A percentile compares a stretch with the other conserved stretches of the same genome.
Conservation (phyloP, 2,888 invertebrate genomes). For the Acleris literana region DNA sequence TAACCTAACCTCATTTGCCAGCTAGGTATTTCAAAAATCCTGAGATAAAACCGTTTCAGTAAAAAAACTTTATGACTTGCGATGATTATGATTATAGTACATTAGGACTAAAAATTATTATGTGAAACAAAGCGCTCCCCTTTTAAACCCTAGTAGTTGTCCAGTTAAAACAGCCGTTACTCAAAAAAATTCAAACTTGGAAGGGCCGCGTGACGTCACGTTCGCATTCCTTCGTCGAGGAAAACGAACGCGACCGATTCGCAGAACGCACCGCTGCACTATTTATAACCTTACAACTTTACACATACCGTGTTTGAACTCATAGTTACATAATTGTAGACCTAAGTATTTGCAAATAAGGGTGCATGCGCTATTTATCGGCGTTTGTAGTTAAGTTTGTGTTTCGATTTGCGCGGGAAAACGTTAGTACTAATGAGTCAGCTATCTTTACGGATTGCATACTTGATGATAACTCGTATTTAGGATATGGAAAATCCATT, state of each 20-base stretch:
- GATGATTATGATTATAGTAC: too few species aligned
- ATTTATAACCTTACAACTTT: slow-evolving; percentile 63
- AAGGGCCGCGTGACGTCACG: slow-evolving; percentile 70
- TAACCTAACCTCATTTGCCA: too few species aligned
- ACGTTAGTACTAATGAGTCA: slow-evolving; percentile 14
- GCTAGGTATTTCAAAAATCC: too few species aligned
- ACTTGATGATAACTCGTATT: slow-evolving; percentile 5
- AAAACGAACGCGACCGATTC: slow-evolving; percentile 73
- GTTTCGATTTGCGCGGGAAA: slow-evolving; percentile 23
- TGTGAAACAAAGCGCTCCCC: too few species aligned
- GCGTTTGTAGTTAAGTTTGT: neutral
- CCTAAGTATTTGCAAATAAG: slow-evolving; percentile 30
- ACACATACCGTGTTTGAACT: slow-evolving; percentile 39
- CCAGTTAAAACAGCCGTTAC: neutral
- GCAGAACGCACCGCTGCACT: slow-evolving; percentile 73
- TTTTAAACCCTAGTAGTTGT: neutral
- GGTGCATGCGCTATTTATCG: slow-evolving; percentile 17
- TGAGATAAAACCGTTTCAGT: too few species aligned
- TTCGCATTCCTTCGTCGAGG: slow-evolving; percentile 75
- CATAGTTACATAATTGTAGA: slow-evolving; percentile 38
- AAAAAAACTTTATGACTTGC: too few species aligned
- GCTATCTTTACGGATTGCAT: slow-evolving; percentile 13
- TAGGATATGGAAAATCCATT: slow-evolving; percentile 19
- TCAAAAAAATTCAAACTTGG: slow-evolving; percentile 37
- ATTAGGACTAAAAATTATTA: too few species aligned